A percentile compares a stretch with the other conserved stretches of the same genome.
phyloP scores from a whole-genome alignment of 2,113 vertebrate genomes.

The Solea solea region DNA sequence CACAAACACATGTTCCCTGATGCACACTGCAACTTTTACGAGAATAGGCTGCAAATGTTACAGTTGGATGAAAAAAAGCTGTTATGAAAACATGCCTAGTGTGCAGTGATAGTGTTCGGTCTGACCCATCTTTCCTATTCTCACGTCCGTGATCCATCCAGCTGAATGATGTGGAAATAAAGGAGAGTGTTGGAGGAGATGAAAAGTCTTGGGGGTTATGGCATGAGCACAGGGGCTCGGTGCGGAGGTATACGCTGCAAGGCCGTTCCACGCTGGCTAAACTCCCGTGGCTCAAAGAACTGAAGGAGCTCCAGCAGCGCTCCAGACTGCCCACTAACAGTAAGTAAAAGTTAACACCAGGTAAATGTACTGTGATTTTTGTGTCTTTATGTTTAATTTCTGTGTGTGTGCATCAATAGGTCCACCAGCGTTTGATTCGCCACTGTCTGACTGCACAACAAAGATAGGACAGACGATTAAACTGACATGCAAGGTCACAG shows the following conservation, averaged over 20 bases:
- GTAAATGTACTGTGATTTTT: background rate
- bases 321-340: constrained; percentile 85
- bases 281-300: constrained; percentile 94
- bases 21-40: too few species aligned
- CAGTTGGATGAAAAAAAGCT: too few species aligned
- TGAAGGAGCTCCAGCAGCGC: constrained; percentile 88
- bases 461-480: constrained; percentile 93
- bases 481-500: constrained; percentile 89
- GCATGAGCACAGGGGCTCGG: constrained; percentile 92
- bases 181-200: constrained; percentile 89
- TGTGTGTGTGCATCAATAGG: constrained; percentile 71
- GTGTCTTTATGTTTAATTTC: background rate
- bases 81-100: too few species aligned
- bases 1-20: too few species aligned
- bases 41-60: too few species aligned
- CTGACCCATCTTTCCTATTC: background rate
- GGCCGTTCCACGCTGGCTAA: constrained; percentile 88
- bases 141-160: constrained; percentile 52
- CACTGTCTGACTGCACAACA: constrained; percentile 85
- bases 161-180: constrained; percentile 93
- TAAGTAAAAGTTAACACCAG: constrained; percentile 70
- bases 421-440: constrained; percentile 88
- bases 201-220: constrained; percentile 93
- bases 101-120: too few species aligned
- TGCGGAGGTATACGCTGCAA: constrained; percentile 92